These are phyloP conservation scores for Ceratoteleas bidentatus DNA, from an alignment of 1,140 invertebrate genomes.

Conservation along the genomic window DNA sequence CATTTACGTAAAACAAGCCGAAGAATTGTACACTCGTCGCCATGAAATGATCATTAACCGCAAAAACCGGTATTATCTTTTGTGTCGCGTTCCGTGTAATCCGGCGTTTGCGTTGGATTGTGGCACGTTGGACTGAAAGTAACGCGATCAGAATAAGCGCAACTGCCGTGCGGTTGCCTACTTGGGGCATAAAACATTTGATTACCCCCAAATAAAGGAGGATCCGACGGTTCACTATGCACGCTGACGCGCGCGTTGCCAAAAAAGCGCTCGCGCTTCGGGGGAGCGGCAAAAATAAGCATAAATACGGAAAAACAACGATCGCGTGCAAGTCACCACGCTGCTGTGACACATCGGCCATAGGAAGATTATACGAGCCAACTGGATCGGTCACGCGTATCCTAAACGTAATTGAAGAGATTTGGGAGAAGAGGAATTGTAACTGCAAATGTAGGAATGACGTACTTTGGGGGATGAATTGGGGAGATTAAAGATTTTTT, in stretches of 20 bases:
- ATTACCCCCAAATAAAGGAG: constrained; percentile 58
- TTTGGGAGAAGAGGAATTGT: no score
- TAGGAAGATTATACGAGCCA: no score
- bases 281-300: constrained; percentile 23
- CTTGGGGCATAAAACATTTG: constrained; percentile 53
- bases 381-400: no score
- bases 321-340: not conserved
- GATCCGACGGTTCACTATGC: constrained; percentile 11
- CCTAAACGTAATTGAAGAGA: no score
- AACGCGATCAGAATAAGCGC: constrained; percentile 49
- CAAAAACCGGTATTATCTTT: constrained; percentile 50
- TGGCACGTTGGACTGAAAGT: constrained; percentile 40
- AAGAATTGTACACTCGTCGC: constrained; percentile 21
- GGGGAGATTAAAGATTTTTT: no score
- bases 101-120: constrained; percentile 44
- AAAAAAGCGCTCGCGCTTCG: constrained; percentile 6
- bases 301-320: constrained; percentile 19
- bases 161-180: constrained; percentile 31
- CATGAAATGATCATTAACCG: constrained; percentile 47
- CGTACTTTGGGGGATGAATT: no score
- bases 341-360: no score
- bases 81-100: constrained; percentile 39
- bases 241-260: constrained; percentile 19
- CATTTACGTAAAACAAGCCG: constrained; percentile 10
- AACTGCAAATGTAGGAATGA: no score